Evolutionary conservation across 1,140 invertebrate species (phyloP).

Genomic region (Pogonus chalceus): DNA sequence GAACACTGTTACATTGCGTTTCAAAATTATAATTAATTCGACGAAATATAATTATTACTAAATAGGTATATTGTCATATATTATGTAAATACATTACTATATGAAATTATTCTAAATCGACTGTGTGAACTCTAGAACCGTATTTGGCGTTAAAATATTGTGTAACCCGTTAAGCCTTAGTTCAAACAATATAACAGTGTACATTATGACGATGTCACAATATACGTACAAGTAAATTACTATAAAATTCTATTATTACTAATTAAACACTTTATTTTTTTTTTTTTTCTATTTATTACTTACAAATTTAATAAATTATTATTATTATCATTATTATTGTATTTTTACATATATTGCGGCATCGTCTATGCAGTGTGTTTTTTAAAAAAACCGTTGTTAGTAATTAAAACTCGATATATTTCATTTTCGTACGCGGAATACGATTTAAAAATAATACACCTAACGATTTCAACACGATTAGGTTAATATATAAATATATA

Average conservation of each 20-base stretch:
- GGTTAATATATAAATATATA: neutral
- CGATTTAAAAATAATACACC: neutral
- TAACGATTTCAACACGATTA: conserved; percentile 1
- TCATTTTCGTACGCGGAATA: conserved; percentile 1
- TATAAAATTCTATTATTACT: too few relatives aligned
- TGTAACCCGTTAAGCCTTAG: conserved; percentile 4
- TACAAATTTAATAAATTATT: too few relatives aligned
- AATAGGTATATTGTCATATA: too few relatives aligned
- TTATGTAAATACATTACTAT: conserved; percentile 4
- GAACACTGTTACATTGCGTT: neutral
- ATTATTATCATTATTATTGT: too few relatives aligned
- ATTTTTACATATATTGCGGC: too few relatives aligned
- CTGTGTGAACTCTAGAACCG: conserved; percentile 2
- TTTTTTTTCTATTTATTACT: too few relatives aligned
- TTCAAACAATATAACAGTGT: neutral
- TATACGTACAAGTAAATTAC: too few relatives aligned
- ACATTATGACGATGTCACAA: too few relatives aligned
- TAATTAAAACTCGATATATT: neutral
- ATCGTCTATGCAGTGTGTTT: neutral
- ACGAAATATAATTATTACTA: too few relatives aligned
- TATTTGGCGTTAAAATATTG: conserved; percentile 3
- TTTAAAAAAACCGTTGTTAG: neutral
- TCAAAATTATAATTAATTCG: too few relatives aligned
- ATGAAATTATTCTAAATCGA: conserved; percentile 6
- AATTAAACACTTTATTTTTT: too few relatives aligned